Evolutionary conservation across 2,888 invertebrate genomes (phyloP).

Genomic region (Philaethria dido): DNA sequence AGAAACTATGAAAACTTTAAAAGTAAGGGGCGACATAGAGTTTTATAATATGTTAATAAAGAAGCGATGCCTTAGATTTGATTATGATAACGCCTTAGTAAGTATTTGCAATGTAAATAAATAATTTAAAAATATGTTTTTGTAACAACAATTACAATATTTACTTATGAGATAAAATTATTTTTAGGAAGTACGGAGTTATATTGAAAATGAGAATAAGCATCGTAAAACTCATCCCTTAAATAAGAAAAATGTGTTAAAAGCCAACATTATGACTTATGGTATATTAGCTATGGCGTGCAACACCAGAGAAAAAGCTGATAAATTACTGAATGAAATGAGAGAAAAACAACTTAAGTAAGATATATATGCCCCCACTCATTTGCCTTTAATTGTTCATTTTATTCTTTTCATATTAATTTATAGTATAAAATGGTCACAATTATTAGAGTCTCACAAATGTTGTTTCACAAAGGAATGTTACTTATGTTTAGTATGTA

Average conservation of each 20-base stretch:
- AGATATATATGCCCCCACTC: slow-evolving; percentile 23
- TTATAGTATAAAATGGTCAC: too few species aligned
- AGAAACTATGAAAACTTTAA: slow-evolving; percentile 81
- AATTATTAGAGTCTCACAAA: too few species aligned
- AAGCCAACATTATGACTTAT: slow-evolving; percentile 92
- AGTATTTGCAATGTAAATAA: slow-evolving; percentile 51
- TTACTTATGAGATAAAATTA: slow-evolving; percentile 18
- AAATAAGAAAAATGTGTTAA: slow-evolving; percentile 76
- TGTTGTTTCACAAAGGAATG: too few species aligned
- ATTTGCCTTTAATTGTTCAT: not conserved
- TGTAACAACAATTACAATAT: too few species aligned
- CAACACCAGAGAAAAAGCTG: slow-evolving; percentile 84
- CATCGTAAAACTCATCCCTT: slow-evolving; percentile 60
- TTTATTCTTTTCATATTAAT: not conserved
- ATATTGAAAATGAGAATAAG: slow-evolving; percentile 80
- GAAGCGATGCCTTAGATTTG: slow-evolving; percentile 87
- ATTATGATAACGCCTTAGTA: slow-evolving; percentile 89
- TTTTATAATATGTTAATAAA: slow-evolving; percentile 95
- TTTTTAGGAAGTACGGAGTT: slow-evolving; percentile 80
- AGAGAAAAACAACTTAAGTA: slow-evolving; percentile 86
- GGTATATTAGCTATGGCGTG: slow-evolving; percentile 93
- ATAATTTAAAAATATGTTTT: not conserved
- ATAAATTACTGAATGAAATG: slow-evolving; percentile 88
- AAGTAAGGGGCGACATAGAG: slow-evolving; percentile 88
- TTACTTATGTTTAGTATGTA: too few species aligned